phyloP scores from a whole-genome alignment of 2,113 vertebrate species.

The Triplophysa siluroides region DNA sequence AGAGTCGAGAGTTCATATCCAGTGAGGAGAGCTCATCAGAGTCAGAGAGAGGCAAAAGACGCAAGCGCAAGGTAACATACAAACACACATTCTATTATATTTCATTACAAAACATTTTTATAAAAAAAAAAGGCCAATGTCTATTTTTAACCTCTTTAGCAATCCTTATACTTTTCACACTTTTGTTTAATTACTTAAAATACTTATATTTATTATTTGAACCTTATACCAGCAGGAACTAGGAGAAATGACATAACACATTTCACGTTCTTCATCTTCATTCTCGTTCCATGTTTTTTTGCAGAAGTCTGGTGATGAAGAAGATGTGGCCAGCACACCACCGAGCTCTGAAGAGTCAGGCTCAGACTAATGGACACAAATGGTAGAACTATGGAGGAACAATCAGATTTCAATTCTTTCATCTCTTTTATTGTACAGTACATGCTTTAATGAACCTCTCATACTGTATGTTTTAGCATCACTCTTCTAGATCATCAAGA shows the following conservation, averaged over 20 bases:
- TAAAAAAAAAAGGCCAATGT: too few species aligned
- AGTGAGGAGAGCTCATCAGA: conserved; percentile 84
- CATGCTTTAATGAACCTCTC: too few species aligned
- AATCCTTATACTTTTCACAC: background rate
- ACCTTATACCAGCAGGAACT: background rate
- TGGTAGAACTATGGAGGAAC: background rate
- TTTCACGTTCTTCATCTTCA: background rate
- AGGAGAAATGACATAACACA: background rate
- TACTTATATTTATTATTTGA: background rate
- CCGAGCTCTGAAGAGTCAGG: conserved; percentile 78
- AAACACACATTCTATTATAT: background rate
- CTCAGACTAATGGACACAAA: conserved; percentile 59
- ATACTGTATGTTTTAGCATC: background rate
- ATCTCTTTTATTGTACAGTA: background rate
- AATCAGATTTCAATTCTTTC: background rate
- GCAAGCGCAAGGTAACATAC: conserved; percentile 57
- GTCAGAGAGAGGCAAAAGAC: conserved; percentile 75
- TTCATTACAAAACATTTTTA: too few species aligned
- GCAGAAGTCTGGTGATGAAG: conserved; percentile 75
- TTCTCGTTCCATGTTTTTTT: background rate
- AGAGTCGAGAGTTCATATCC: conserved; percentile 86
- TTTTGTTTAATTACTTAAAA: background rate
- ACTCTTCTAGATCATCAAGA: background rate
- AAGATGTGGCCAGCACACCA: conserved; percentile 74
- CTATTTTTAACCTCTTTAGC: conserved; percentile 54